Evolutionary conservation across 2,797 vertebrate species (phyloP).

Genomic region (Anableps anableps): DNA sequence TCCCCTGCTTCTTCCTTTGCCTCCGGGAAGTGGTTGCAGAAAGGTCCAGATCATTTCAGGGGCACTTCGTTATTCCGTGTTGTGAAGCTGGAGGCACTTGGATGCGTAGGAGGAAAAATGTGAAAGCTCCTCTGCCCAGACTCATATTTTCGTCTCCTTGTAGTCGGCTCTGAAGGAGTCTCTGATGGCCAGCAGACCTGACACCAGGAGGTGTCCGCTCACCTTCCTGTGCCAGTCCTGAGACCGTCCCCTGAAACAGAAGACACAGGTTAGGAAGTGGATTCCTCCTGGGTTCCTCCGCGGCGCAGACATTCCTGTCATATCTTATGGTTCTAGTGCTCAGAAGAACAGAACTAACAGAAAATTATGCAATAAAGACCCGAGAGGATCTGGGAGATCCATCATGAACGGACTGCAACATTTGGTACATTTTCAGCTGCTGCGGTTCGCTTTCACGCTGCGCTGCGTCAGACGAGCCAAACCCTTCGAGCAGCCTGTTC

Average conservation of each 20-base stretch:
- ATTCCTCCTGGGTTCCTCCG: not conserved
- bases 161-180: slow-evolving; percentile 71
- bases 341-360: no score
- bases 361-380: not conserved
- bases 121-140: not conserved
- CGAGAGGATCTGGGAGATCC: not conserved
- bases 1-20: slow-evolving; percentile 4
- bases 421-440: no score
- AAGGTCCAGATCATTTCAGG: not conserved
- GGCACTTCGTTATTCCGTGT: not conserved
- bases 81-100: not conserved
- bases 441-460: no score
- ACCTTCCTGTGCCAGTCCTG: slow-evolving; percentile 84
- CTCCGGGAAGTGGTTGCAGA: slow-evolving; percentile 9
- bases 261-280: not conserved
- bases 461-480: no score
- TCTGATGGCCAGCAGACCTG: slow-evolving; percentile 69
- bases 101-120: not conserved
- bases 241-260: slow-evolving; percentile 79
- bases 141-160: slow-evolving; percentile 67
- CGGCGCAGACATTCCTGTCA: not conserved
- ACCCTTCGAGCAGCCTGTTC: no score
- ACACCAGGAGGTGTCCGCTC: slow-evolving; percentile 79
- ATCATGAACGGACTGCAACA: no score
- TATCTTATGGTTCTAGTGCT: no score